These are phyloP conservation scores for Epiperipatus broadwayi DNA, from an alignment of 2,888 invertebrate genomes.

Conservation along the genomic window DNA sequence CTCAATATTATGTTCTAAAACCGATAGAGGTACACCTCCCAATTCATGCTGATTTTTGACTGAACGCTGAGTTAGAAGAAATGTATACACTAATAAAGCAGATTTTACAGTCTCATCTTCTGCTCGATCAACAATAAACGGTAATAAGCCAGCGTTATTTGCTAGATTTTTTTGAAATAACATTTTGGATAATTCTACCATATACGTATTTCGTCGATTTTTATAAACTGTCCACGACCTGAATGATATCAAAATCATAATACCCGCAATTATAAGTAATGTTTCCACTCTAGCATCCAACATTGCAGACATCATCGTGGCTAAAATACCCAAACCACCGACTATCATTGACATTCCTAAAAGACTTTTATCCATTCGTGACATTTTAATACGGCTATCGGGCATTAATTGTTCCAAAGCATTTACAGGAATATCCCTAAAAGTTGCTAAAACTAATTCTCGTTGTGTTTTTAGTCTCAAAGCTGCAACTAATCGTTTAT, in stretches of 20 bases:
- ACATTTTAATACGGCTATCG: neutral
- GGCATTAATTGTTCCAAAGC: slow-evolving; percentile 10
- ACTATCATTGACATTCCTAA: neutral
- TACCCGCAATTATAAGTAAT: no score
- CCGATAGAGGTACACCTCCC: neutral
- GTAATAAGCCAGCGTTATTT: slow-evolving; percentile 1
- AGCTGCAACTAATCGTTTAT: slow-evolving; percentile 11
- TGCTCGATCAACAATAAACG: slow-evolving; percentile 8
- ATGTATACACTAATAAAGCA: slow-evolving; percentile 9
- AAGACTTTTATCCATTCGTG: neutral
- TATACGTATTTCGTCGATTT: no score
- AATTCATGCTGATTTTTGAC: slow-evolving; percentile 1
- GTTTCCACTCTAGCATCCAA: no score
- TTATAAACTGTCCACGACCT: no score
- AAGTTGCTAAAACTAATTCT: slow-evolving; percentile 5
- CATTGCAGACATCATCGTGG: neutral
- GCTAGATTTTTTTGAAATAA: slow-evolving; percentile 11
- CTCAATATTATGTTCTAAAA: slow-evolving; percentile 11
- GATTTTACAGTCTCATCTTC: slow-evolving; percentile 9
- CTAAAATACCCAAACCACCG: neutral
- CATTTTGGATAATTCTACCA: slow-evolving; percentile 7
- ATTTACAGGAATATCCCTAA: slow-evolving; percentile 9
- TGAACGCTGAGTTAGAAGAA: slow-evolving; percentile 7
- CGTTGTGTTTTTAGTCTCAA: slow-evolving; percentile 8
- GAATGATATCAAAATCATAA: no score